A percentile compares a stretch with the other conserved stretches of the same genome.
Conservation (phyloP, 1,140 invertebrate genomes). For the Leptopilina clavipes region DNA sequence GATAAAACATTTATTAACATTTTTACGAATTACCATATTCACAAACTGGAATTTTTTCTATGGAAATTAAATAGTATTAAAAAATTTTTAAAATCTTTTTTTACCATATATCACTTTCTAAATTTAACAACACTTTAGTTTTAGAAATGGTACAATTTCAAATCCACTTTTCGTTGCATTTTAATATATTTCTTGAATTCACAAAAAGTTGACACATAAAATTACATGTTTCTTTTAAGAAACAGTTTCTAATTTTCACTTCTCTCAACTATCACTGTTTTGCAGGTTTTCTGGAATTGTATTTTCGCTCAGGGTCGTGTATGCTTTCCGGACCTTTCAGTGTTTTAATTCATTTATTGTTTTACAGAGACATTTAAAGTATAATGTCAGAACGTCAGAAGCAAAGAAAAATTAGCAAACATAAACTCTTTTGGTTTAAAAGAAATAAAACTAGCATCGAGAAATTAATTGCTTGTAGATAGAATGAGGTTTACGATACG, state of each 20-base stretch:
- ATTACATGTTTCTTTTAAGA: not conserved
- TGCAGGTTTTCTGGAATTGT: not conserved
- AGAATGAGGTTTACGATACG: not conserved
- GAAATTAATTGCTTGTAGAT: not conserved
- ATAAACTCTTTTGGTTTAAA: not conserved
- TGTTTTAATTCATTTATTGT: slow-evolving; percentile 14
- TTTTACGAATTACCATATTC: too few relatives aligned
- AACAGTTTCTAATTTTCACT: not conserved
- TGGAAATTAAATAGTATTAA: too few relatives aligned
- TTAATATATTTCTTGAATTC: too few relatives aligned
- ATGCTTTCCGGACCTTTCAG: not conserved
- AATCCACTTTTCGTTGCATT: too few relatives aligned
- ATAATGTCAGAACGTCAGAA: not conserved
- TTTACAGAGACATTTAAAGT: not conserved
- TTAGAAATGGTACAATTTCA: too few relatives aligned
- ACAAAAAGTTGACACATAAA: not conserved
- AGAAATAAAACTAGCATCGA: not conserved
- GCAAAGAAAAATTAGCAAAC: not conserved
- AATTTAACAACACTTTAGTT: too few relatives aligned
- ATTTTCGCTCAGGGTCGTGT: not conserved
- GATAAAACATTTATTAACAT: not conserved
- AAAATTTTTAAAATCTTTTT: too few relatives aligned
- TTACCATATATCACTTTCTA: too few relatives aligned
- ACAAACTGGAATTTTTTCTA: too few relatives aligned
- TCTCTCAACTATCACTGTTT: not conserved